phyloP scores from a whole-genome alignment of 2,888 invertebrate genomes.

The Brenthis hecate region DNA sequence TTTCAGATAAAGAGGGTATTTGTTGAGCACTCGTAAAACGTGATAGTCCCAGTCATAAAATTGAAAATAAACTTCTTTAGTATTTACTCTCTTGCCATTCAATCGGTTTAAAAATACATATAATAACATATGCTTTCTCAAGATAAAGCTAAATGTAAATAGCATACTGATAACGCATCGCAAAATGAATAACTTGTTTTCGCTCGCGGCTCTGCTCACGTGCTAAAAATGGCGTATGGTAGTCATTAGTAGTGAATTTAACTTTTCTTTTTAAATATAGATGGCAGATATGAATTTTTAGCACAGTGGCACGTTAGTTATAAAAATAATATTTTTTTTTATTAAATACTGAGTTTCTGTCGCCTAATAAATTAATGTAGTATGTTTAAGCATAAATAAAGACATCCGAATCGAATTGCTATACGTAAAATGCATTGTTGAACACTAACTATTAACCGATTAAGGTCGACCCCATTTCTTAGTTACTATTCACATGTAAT shows the following conservation, averaged over 20 bases:
- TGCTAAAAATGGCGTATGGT: no score
- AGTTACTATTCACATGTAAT: constrained; percentile 21
- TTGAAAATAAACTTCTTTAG: constrained; percentile 38
- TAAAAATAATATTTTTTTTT: no score
- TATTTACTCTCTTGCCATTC: constrained; percentile 29
- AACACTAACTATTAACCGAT: constrained; percentile 45
- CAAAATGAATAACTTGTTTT: no score
- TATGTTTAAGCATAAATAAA: constrained; percentile 21
- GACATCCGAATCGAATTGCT: constrained; percentile 35
- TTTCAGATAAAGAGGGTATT: constrained; percentile 47
- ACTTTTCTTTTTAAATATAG: no score
- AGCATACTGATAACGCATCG: background rate
- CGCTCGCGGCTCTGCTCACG: background rate
- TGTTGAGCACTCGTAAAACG: constrained; percentile 44
- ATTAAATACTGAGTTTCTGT: no score
- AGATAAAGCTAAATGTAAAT: background rate
- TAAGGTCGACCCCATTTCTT: constrained; percentile 39
- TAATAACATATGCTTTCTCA: background rate
- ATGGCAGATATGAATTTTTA: no score
- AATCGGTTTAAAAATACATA: constrained; percentile 24
- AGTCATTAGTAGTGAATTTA: no score
- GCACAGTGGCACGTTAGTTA: no score
- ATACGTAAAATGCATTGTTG: constrained; percentile 48
- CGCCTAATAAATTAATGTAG: no score
- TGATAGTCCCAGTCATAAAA: constrained; percentile 42